phyloP scores from a whole-genome alignment of 2,797 vertebrate genomes.

The Acanthurus leucopareius region DNA sequence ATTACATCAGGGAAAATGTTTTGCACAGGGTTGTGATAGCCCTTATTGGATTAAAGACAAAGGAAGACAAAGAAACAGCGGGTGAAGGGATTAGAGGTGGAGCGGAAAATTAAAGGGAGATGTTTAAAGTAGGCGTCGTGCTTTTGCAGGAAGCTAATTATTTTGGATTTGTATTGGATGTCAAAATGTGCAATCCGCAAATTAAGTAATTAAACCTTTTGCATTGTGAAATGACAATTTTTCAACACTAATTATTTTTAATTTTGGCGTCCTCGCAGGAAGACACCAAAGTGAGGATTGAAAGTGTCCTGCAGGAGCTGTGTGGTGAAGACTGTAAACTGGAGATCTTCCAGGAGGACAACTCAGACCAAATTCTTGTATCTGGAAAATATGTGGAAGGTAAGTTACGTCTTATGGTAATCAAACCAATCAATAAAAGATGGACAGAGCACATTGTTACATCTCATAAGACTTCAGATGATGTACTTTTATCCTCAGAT shows the following conservation, averaged over 20 bases:
- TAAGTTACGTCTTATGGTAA: constrained; percentile 30
- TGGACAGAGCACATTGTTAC: not conserved
- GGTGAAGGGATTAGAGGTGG: constrained; percentile 10
- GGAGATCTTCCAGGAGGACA: constrained; percentile 82
- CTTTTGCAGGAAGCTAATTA: not conserved
- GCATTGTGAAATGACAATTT: not conserved
- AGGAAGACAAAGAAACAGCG: constrained; percentile 8
- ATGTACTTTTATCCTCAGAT: not conserved
- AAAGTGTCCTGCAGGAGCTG: constrained; percentile 76
- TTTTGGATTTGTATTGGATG: not conserved
- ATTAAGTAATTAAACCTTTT: not conserved
- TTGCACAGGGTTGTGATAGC: constrained; percentile 5
- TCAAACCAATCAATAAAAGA: not conserved
- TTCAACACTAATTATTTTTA: not conserved
- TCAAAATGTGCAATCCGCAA: not conserved
- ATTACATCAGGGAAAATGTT: constrained; percentile 30
- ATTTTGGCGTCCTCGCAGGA: constrained; percentile 65
- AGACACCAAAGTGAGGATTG: constrained; percentile 76
- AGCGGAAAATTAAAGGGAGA: constrained; percentile 3
- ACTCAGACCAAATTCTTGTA: constrained; percentile 77
- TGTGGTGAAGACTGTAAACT: constrained; percentile 84
- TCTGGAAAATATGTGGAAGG: constrained; percentile 86
- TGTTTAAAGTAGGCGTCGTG: not conserved
- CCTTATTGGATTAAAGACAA: constrained; percentile 36
- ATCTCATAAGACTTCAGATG: not conserved